Base-by-base conservation (phyloP, 1,140 invertebrate species). In the Lucilia cuprina region DNA sequence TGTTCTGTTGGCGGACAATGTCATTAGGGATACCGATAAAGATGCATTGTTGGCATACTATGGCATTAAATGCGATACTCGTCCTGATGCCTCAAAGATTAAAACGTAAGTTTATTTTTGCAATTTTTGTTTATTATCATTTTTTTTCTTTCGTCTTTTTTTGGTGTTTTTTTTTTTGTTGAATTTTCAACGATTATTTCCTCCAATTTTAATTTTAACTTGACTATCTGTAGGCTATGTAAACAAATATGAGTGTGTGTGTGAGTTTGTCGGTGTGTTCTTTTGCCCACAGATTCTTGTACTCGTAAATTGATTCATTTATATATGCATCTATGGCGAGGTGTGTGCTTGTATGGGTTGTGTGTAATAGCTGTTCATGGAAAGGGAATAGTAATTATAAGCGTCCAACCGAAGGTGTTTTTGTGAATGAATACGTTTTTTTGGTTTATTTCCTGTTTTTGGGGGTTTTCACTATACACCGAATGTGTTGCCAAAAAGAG, bases 1-100 rank as follows among this genome's bases (percentile, higher is more conserved):
- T 80, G 88, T 95, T 13, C 90, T 92, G 13, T 89, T 95, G 1
- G 93, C 94, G 12, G 93, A 95, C 80, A 92, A 93, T 87, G 94
- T 96, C 0, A 93, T 97, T 34, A 92, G 92, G 4, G 93, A 93
- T 75, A 94, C 97, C n/a, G 95, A 97, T 90, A 93, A 94, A 85
- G 94, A 95, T 60, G 94, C 94, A 86, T 87, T 98, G 47, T 91
- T 97, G 0, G 94, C 94, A 0, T 96, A 94, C 88, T 94, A 95
- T 85, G 96, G 96, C 0, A 93, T 96, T 84, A 98, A 97, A 90
- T 94, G 93, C 82, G 96, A 97, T 90, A 94, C 93, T 17, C 92
- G 96, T 77, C 90, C 93, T 0, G 96, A 97, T 89, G 96, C 96
- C 0, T 90, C 92, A 5, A 96, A 96, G 91, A 95, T 96, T 74